These are phyloP conservation scores for Schrankia costaestrigalis DNA, from an alignment of 2,888 invertebrate species.

Conservation along the genomic window DNA sequence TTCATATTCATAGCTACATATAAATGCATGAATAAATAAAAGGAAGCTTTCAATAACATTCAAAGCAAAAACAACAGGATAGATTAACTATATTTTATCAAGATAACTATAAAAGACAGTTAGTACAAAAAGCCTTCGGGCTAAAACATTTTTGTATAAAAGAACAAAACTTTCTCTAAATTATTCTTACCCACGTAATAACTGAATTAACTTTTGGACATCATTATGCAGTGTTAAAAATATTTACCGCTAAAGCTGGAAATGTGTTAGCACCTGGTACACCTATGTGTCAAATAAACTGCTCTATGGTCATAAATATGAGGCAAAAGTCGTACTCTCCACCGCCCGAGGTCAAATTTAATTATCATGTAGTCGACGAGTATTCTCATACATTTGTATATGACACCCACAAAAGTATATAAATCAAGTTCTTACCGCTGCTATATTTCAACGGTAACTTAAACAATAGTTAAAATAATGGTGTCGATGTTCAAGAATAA, in stretches of 20 bases:
- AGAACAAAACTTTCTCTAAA: constrained; percentile 28
- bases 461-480: constrained; percentile 74
- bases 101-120: constrained; percentile 15
- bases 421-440: constrained; percentile 53
- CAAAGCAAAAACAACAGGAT: constrained; percentile 2
- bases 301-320: constrained; percentile 61
- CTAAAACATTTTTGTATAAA: constrained; percentile 19
- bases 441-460: constrained; percentile 61
- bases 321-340: constrained; percentile 56
- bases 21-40: constrained; percentile 1
- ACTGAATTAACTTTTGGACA: constrained; percentile 23
- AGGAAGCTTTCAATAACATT: constrained; percentile 4
- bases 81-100: constrained; percentile 22
- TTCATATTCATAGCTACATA: constrained; percentile 4
- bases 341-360: constrained; percentile 73
- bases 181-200: constrained; percentile 24
- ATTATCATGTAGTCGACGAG: constrained; percentile 73
- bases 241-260: constrained; percentile 51
- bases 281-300: constrained; percentile 63
- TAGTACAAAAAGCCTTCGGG: constrained; percentile 23
- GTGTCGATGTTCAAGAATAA: constrained; percentile 70
- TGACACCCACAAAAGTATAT: constrained; percentile 65
- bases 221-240: constrained; percentile 52
- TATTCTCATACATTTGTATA: constrained; percentile 41
- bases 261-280: constrained; percentile 59